Evolutionary conservation across 2,113 vertebrate genomes (phyloP), one percentile per base, ranked within the genome.

Genomic region (Misgurnus anguillicaudatus): DNA sequence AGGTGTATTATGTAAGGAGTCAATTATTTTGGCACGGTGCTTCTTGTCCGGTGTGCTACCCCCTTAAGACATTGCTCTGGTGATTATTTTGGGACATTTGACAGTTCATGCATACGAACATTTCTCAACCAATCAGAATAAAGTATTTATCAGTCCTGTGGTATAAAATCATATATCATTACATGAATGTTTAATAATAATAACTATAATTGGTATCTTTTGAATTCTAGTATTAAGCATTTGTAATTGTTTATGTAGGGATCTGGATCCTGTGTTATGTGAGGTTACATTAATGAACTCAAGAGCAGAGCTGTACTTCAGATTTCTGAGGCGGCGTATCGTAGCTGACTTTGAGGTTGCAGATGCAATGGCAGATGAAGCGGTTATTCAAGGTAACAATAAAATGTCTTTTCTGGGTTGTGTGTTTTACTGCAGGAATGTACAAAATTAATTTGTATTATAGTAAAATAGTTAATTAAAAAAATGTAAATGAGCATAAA

Each of bases 241-340:
- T n/a, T 6, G 13, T 72, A 72, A 5, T 73, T 53, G 48, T 81
- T 38, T 82, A 41, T 77, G 6, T 70, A 99, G 97, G 88, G 97
- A 99, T 67, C 89, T 98, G 81, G 97, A 99, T 84, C 95, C 97
- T 0, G 91, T 99, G 17, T 89, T 99, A 83, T 90, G 94, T 36
- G 98, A 99, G 82, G 97, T 99, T n/a, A 97, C 96, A 8, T 85
- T 99, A 85, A 98, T 99, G 98, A 99, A 98, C 0, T 94, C 97
- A 0, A 93, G 96, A 58, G 95, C 96, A 0, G 98, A 98, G 84
- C 92, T 99, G n/a, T 99, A 99, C 87, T 79, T 99, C 79, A 94
- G 96, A 53, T 99, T 99, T 87, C 84, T 99, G 85, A 95, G 93
- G 68, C 95, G 96, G 4, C 93, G 96, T 36, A 92, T 99, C 74